A percentile compares a stretch with the other conserved stretches of the same genome.
Evolutionary conservation across 2,797 vertebrate genomes (phyloP).

Genomic region (Microctenopoma stevenorrisi): DNA sequence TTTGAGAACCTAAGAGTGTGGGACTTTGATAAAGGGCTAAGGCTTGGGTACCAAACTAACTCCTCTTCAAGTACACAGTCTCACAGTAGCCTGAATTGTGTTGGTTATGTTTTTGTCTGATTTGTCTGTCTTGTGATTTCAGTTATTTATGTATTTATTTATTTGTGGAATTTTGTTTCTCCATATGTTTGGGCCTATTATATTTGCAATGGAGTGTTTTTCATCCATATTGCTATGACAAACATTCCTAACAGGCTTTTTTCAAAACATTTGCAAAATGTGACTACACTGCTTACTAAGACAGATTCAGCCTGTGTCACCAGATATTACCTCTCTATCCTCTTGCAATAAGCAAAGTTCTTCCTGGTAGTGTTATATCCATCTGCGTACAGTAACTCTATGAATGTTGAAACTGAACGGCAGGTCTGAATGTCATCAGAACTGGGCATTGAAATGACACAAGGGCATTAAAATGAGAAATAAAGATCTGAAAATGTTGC

Average conservation of each 20-base stretch:
- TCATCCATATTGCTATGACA: neutral
- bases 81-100: constrained; percentile 24
- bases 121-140: constrained; percentile 54
- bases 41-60: constrained; percentile 41
- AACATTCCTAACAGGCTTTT: constrained; percentile 8
- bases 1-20: constrained; percentile 38
- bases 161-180: constrained; percentile 43
- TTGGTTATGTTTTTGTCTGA: constrained; percentile 43
- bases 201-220: constrained; percentile 58
- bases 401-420: constrained; percentile 58
- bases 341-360: constrained; percentile 58
- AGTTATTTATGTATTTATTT: constrained; percentile 40
- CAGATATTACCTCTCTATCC: constrained; percentile 34
- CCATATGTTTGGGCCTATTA: constrained; percentile 37
- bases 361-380: constrained; percentile 27
- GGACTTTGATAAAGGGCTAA: constrained; percentile 61
- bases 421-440: constrained; percentile 38
- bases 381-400: constrained; percentile 1
- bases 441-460: constrained; percentile 18
- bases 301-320: neutral
- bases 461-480: constrained; percentile 69
- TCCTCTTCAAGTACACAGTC: constrained; percentile 19
- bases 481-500: constrained; percentile 52
- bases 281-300: neutral
- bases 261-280: constrained; percentile 10